Conservation (phyloP, 2,797 vertebrate genomes). For the Pseudomugil tenellus region DNA sequence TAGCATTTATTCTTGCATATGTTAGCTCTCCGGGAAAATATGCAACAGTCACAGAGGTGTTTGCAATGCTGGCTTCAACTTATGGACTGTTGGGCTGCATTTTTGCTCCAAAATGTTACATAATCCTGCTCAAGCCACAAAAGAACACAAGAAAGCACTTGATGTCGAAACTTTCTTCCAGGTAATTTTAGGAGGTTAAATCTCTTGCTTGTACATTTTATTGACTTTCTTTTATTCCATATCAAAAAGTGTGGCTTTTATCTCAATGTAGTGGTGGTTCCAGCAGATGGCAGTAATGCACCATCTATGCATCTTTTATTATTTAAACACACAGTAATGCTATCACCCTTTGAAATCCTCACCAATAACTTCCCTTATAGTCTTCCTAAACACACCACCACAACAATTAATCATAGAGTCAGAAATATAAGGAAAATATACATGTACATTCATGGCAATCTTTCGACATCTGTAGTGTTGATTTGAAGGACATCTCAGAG, state of each 20-base stretch:
- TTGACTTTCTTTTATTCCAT: background rate
- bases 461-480: constrained; percentile 13
- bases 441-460: background rate
- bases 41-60: constrained; percentile 82
- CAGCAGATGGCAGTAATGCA: constrained; percentile 67
- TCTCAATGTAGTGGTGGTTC: too few relatives aligned
- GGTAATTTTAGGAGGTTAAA: constrained; percentile 44
- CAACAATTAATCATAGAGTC: background rate
- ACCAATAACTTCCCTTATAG: background rate
- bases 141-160: constrained; percentile 76
- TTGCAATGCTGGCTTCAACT: constrained; percentile 85
- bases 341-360: constrained; percentile 7
- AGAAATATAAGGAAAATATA: background rate
- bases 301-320: constrained; percentile 11
- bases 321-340: background rate
- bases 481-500: constrained; percentile 29
- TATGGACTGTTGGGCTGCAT: constrained; percentile 82
- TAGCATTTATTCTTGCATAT: constrained; percentile 83
- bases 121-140: constrained; percentile 76
- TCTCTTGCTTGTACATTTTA: background rate
- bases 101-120: constrained; percentile 82
- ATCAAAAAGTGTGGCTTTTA: background rate
- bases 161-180: constrained; percentile 60
- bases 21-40: constrained; percentile 85
- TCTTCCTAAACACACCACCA: background rate